Evolutionary conservation across 2,113 vertebrate species (phyloP), one percentile per base, ranked within the genome.

Genomic region (Reinhardtius hippoglossoides): DNA sequence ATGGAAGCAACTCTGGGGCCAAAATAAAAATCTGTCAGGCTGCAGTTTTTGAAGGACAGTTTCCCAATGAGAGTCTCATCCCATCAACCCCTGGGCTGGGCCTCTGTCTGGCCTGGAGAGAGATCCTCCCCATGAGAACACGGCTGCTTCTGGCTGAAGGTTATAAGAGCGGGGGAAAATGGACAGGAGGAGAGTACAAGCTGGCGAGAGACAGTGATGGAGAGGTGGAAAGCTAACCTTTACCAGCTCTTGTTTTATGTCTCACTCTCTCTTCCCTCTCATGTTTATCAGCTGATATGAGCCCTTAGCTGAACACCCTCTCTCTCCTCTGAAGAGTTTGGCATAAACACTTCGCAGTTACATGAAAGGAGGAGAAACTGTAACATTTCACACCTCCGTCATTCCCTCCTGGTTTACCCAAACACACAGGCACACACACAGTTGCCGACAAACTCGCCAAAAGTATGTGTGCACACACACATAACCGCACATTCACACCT

Each of bases 11-110:
- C 71, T 58, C 15, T 44, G 57, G 55, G 66, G 67, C 71, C 10
- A 31, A 73, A 50, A 24, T 64, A 52, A 67, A 85, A 85, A 71
- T 78, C 71, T 73, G 80, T 88, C 82, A 73, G 65, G 48, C 80
- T 84, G 69, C 78, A 89, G 65, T 89, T 88, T 92, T 78, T 93
- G 90, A 92, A 89, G 89, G 92, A 92, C 89, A 75, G 82, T 70
- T 91, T 91, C 69, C 74, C 89, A 85, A 91, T 80, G 89, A 90
- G 81, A 88, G 86, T 74, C 88, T 88, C 80, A 81, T 88, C 89
- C 85, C 71, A 78, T 90, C 76, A 84, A 73, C 64, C 87, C 82
- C 56, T 63, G 82, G 76, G 71, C 80, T 59, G 71, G 71, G 72
- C 74, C 73, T 85, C 42, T 35, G 81, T 76, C 82, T 83, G 71